A percentile compares a stretch with the other conserved stretches of the same genome.
phyloP scores from a whole-genome alignment of 2,888 invertebrate genomes.

The Deilephila porcellus region DNA sequence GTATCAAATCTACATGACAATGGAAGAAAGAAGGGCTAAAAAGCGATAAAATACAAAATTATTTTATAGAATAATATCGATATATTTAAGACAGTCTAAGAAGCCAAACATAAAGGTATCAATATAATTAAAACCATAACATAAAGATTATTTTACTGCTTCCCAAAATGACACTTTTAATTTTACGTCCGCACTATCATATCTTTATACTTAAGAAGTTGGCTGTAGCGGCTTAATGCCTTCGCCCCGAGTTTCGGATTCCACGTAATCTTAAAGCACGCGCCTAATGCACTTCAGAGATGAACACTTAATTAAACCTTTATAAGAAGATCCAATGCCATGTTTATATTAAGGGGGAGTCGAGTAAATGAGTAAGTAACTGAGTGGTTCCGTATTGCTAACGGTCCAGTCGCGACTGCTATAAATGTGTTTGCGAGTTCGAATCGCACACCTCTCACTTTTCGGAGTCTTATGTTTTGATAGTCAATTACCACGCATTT shows the following conservation, averaged over 20 bases:
- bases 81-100: background rate
- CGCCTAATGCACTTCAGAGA: conserved; percentile 59
- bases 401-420: too few relatives aligned
- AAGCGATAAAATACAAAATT: background rate
- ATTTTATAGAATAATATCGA: background rate
- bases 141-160: conserved; percentile 18
- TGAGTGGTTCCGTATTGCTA: too few relatives aligned
- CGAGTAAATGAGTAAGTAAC: background rate
- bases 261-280: conserved; percentile 63
- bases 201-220: conserved; percentile 21
- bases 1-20: conserved; percentile 1
- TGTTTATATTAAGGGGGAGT: conserved; percentile 38
- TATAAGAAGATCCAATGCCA: conserved; percentile 61
- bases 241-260: conserved; percentile 40
- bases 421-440: too few relatives aligned
- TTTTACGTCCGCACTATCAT: conserved; percentile 1
- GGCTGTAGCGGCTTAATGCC: conserved; percentile 16
- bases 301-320: conserved; percentile 75
- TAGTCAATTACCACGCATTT: background rate
- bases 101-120: conserved; percentile 16
- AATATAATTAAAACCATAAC: conserved; percentile 26
- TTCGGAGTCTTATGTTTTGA: too few relatives aligned
- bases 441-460: too few relatives aligned
- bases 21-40: background rate
- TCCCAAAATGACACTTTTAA: conserved; percentile 23